Conservation (phyloP, 2,888 invertebrate species). For the Miltochrista miniata region DNA sequence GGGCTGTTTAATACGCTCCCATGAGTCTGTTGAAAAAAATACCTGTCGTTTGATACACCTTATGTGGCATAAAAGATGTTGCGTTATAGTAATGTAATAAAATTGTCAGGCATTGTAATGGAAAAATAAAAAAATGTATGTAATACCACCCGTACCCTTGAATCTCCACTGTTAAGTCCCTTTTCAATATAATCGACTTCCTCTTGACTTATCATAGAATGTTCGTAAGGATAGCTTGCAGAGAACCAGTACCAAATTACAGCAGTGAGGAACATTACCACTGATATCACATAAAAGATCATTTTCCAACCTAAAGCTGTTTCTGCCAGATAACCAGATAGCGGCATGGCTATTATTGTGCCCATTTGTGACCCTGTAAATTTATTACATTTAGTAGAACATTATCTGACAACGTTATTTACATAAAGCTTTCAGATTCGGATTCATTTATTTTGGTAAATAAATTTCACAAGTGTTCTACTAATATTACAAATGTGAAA, state of each 20-base stretch:
- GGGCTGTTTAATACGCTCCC: too few relatives aligned
- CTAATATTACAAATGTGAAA: too few relatives aligned
- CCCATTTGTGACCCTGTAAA: constrained; percentile 86
- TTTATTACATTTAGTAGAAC: not conserved
- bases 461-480: too few relatives aligned
- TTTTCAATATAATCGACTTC: constrained; percentile 85
- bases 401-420: not conserved
- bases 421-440: too few relatives aligned
- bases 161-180: constrained; percentile 71
- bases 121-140: too few relatives aligned
- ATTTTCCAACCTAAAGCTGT: constrained; percentile 86
- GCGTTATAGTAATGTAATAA: too few relatives aligned
- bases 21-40: too few relatives aligned
- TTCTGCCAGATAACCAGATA: constrained; percentile 85
- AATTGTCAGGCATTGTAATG: too few relatives aligned
- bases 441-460: too few relatives aligned
- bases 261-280: constrained; percentile 79
- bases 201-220: constrained; percentile 77
- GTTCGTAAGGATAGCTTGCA: constrained; percentile 83
- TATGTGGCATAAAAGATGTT: too few relatives aligned
- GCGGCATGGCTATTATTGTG: constrained; percentile 86
- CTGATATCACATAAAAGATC: constrained; percentile 86
- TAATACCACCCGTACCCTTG: constrained; percentile 17
- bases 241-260: constrained; percentile 81
- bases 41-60: too few relatives aligned